Base-by-base conservation (phyloP, 2,113 vertebrate species). In the Perccottus glenii region DNA sequence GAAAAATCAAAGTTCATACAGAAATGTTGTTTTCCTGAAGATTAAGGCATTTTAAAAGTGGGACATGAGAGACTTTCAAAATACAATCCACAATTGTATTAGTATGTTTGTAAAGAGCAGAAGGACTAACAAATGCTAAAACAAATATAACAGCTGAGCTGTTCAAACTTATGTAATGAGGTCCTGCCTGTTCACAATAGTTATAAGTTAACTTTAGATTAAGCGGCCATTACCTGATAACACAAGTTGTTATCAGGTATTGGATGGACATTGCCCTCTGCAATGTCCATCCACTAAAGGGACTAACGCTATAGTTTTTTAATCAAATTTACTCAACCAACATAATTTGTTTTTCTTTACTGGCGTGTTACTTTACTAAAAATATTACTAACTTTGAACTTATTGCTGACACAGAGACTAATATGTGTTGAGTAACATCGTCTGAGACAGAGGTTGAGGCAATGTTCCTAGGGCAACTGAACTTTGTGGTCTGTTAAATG, bases 241-340 rank as follows among this genome's bases (percentile, higher is more conserved):
- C 60, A 59, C 32, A 64, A 49, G 1, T n/a, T n/a, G n/a, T n/a
- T n/a, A n/a, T n/a, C n/a, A n/a, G n/a, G n/a, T n/a, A n/a, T n/a
- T n/a, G n/a, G n/a, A n/a, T n/a, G n/a, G n/a, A n/a, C n/a, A n/a
- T n/a, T n/a, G n/a, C n/a, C n/a, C n/a, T n/a, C n/a, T n/a, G 8
- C 70, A 85, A 86, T 86, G 83, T 88, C 59, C 81, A 83, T 55
- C 65, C 64, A 45, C 35, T n/a, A 4, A 46, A 69, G 33, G 9
- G 32, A 67, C 16, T 55, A 48, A 45, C 19, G 32, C 5, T 8
- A 5, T 19, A 67, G 66, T 42, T 58, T 55, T 52, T 40, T 38
- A 58, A 3, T 53, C 46, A 44, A 55, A 57, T 10, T 12, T 14
- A 59, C 33, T 0, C 16, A 4, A 49, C 14, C 9, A 44, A 36